Percentiles rank a stretch among this genome's conserved stretches.
These are phyloP conservation scores for Indri indri DNA, from an alignment of 2,113 vertebrate species.

Conservation along the genomic window DNA sequence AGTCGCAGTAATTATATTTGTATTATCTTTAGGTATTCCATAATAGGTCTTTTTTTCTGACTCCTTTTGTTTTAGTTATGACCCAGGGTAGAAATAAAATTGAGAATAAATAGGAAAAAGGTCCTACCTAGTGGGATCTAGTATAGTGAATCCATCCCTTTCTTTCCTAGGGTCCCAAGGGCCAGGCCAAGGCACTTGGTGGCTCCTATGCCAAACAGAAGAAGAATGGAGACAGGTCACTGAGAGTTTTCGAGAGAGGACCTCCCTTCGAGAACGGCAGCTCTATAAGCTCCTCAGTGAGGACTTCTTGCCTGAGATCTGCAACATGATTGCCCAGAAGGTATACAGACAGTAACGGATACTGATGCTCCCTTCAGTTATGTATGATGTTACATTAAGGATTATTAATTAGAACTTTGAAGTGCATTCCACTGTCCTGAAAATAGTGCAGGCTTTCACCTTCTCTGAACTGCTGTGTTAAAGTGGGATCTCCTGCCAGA, in stretches of 20 bases:
- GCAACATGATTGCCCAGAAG: conserved; percentile 98
- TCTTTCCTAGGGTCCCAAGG: conserved; percentile 82
- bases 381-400: background rate
- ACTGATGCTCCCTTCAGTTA: background rate
- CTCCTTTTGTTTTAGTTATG: background rate
- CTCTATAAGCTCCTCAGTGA: conserved; percentile 96
- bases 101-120: background rate
- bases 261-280: conserved; percentile 93
- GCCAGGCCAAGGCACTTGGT: conserved; percentile 92
- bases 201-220: conserved; percentile 95
- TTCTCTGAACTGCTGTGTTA: background rate
- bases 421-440: background rate
- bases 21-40: background rate
- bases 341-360: conserved; percentile 75
- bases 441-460: background rate
- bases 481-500: background rate
- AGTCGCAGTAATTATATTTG: background rate
- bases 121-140: background rate
- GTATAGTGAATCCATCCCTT: conserved; percentile 58
- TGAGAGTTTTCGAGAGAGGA: conserved; percentile 94
- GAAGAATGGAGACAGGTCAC: conserved; percentile 95
- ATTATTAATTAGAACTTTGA: background rate
- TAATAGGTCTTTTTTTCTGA: background rate
- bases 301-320: conserved; percentile 98
- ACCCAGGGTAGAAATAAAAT: background rate